phyloP scores from a whole-genome alignment of 2,113 vertebrate species.

The Petroica traversi region DNA sequence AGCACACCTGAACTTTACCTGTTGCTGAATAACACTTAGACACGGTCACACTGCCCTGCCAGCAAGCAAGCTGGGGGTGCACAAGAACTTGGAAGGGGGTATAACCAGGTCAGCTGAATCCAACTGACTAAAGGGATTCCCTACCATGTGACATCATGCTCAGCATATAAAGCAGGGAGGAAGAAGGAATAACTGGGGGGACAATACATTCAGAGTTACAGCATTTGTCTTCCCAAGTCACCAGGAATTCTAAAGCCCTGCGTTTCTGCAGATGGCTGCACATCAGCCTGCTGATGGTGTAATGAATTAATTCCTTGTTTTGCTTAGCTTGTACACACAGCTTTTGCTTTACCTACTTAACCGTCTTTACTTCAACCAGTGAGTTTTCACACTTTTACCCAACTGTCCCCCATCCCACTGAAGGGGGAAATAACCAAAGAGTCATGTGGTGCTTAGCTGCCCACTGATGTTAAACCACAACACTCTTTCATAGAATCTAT shows the following conservation, averaged over 20 bases:
- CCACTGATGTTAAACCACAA: not conserved
- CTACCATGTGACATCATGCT: not conserved
- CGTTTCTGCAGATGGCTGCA: not conserved
- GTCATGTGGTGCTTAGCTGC: not conserved
- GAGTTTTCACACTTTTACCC: not conserved
- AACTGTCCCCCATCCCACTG: not conserved
- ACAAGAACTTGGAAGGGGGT: not conserved
- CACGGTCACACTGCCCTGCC: fast-evolving
- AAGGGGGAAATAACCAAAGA: not conserved
- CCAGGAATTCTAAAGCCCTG: fast-evolving
- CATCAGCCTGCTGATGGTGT: no score
- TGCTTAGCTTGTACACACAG: not conserved
- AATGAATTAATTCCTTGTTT: not conserved
- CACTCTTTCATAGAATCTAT: not conserved
- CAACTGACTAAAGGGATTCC: not conserved
- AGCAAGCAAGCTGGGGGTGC: fast-evolving
- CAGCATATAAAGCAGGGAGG: fast-evolving
- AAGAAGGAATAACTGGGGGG: not conserved
- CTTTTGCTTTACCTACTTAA: not conserved
- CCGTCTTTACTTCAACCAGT: fast-evolving
- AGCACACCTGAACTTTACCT: not conserved
- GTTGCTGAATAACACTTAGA: not conserved
- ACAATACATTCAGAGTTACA: fast-evolving
- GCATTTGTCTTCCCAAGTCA: not conserved
- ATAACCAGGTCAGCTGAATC: not conserved